Evolutionary conservation across 2,113 vertebrate species (phyloP).

Genomic region (Myrmecophaga tridactyla): DNA sequence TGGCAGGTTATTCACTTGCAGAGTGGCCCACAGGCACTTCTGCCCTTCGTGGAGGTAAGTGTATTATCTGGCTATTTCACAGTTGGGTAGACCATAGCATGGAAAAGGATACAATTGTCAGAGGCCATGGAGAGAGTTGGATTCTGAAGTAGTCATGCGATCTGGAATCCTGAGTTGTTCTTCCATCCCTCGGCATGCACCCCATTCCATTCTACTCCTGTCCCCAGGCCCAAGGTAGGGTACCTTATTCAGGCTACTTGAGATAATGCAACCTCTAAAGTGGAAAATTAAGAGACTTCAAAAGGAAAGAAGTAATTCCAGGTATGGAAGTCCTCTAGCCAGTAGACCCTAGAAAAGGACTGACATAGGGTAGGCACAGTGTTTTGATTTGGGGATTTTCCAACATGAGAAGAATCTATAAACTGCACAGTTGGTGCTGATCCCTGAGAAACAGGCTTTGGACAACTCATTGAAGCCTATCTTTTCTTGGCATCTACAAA

Average conservation of each 20-base stretch:
- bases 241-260: not conserved
- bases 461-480: not conserved
- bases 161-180: not conserved
- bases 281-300: constrained; percentile 15
- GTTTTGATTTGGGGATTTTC: not conserved
- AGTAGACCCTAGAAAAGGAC: not conserved
- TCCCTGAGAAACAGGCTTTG: not conserved
- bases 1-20: constrained; percentile 53
- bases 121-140: not conserved
- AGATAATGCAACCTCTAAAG: not conserved
- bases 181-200: not conserved
- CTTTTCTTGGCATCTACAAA: not conserved
- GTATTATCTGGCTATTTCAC: constrained; percentile 51
- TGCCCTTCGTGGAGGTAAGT: constrained; percentile 75
- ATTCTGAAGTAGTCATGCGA: not conserved
- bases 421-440: not conserved
- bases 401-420: not conserved
- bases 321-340: not conserved
- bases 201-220: not conserved
- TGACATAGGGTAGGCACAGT: not conserved
- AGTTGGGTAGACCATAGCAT: not conserved
- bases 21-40: constrained; percentile 46
- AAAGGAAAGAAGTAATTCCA: not conserved
- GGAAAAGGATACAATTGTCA: not conserved
- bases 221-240: not conserved